These are phyloP conservation scores for Acromyrmex charruanus DNA, from an alignment of 1,140 invertebrate genomes.

Conservation along the genomic window DNA sequence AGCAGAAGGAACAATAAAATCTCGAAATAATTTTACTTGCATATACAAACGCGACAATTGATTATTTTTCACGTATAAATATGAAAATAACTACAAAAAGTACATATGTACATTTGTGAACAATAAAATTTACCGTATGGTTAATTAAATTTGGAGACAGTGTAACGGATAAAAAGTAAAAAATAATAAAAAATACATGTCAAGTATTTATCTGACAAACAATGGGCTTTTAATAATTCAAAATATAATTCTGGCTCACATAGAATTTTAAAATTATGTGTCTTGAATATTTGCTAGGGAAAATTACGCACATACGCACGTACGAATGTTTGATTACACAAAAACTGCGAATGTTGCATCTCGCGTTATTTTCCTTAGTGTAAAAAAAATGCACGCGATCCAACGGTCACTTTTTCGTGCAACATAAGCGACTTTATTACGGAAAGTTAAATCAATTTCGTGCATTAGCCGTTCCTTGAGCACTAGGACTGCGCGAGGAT, in stretches of 20 bases:
- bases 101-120: background rate
- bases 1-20: background rate
- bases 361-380: background rate
- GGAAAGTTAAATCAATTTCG: conserved; percentile 63
- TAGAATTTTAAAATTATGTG: background rate
- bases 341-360: background rate
- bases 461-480: conserved; percentile 47
- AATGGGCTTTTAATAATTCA: background rate
- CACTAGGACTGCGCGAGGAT: conserved; percentile 24
- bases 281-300: background rate
- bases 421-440: conserved; percentile 57
- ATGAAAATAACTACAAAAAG: background rate
- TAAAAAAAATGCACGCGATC: background rate
- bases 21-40: conserved; percentile 1
- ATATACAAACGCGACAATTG: background rate
- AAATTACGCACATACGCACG: background rate
- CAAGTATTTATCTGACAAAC: conserved; percentile 2
- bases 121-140: background rate
- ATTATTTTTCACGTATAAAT: conserved; percentile 12
- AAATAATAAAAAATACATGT: conserved; percentile 6
- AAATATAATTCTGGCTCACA: background rate
- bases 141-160: conserved; percentile 20
- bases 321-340: background rate
- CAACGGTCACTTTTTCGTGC: conserved; percentile 17
- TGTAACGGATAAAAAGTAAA: background rate